Conservation (phyloP, 1,140 invertebrate genomes). For the Popillia japonica region DNA sequence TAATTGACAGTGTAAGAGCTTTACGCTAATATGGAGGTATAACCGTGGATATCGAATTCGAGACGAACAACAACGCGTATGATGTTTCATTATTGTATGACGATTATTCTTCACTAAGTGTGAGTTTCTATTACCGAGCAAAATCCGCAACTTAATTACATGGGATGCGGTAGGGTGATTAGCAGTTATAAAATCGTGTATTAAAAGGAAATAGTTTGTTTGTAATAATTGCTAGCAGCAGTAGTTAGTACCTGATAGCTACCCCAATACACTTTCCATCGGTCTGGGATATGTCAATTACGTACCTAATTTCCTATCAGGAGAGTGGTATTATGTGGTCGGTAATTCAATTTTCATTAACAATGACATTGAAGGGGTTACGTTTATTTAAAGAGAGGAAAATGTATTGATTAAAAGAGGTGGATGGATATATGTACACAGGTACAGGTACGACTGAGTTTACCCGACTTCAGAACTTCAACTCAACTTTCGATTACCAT, state of each 20-base stretch:
- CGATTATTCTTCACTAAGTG: not conserved
- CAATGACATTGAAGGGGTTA: conserved; percentile 14
- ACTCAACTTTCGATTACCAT: conserved; percentile 14
- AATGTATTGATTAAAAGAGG: conserved; percentile 26
- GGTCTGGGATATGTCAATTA: conserved; percentile 8
- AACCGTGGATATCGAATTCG: not conserved
- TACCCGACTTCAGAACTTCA: not conserved
- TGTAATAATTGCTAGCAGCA: not conserved
- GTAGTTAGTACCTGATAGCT: not conserved
- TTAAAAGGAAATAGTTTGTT: conserved; percentile 7
- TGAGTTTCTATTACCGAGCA: not conserved
- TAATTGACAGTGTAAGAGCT: conserved; percentile 29
- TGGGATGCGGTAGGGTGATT: not conserved
- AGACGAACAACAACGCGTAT: not conserved
- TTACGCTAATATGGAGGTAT: not conserved
- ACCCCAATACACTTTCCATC: not conserved
- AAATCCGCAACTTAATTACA: conserved; percentile 4
- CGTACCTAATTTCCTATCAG: conserved; percentile 29
- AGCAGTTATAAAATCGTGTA: not conserved
- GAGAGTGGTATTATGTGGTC: conserved; percentile 24
- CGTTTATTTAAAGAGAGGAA: conserved; percentile 5
- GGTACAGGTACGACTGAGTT: not conserved
- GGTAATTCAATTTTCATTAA: conserved; percentile 34
- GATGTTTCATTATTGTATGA: conserved; percentile 4
- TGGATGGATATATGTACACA: not conserved